These are phyloP conservation scores for Drosophila jambulina DNA, from an alignment of 1,140 invertebrate genomes.

Conservation along the genomic window DNA sequence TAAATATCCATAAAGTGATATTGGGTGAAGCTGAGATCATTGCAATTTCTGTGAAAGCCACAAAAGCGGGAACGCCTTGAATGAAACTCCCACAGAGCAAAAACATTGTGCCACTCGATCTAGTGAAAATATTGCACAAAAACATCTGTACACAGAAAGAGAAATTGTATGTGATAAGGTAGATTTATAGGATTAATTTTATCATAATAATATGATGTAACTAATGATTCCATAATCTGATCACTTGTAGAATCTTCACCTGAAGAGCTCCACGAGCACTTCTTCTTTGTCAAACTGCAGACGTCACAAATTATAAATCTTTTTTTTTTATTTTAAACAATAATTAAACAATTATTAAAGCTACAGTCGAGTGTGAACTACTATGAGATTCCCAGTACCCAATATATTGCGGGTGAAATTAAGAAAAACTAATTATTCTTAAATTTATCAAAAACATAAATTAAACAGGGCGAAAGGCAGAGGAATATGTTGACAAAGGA, in stretches of 20 bases:
- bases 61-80: constrained; percentile 51
- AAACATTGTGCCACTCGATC: constrained; percentile 43
- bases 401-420: neutral
- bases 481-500: neutral
- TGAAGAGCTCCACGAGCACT: neutral
- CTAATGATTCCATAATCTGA: neutral
- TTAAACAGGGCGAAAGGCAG: neutral
- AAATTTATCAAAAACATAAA: neutral
- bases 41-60: constrained; percentile 73
- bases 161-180: neutral
- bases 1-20: constrained; percentile 65
- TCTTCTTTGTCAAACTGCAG: neutral
- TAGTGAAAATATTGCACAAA: constrained; percentile 47
- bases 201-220: no score
- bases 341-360: neutral
- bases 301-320: no score
- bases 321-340: no score
- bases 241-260: neutral
- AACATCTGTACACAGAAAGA: constrained; percentile 37
- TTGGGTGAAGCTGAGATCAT: constrained; percentile 66
- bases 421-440: neutral
- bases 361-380: neutral
- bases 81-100: constrained; percentile 38
- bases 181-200: neutral
- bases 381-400: neutral